A percentile compares a stretch with the other conserved stretches of the same genome.
These are phyloP conservation scores for Kradibia gibbosae DNA, from an alignment of 1,140 invertebrate species.

Conservation along the genomic window DNA sequence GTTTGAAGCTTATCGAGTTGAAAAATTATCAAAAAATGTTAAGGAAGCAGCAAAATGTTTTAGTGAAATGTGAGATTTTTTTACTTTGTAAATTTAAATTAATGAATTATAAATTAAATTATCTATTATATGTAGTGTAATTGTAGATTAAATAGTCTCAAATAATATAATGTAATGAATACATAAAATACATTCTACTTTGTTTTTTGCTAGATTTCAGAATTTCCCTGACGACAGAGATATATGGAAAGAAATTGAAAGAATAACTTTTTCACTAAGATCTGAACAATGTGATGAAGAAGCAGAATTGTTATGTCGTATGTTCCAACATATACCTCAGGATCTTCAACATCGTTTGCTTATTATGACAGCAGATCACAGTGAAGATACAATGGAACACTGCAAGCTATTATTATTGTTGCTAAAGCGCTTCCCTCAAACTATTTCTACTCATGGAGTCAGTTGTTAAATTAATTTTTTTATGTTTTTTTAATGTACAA, in stretches of 20 bases:
- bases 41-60: constrained; percentile 89
- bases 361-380: constrained; percentile 86
- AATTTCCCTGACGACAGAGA: constrained; percentile 77
- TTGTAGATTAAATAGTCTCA: constrained; percentile 9
- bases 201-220: constrained; percentile 71
- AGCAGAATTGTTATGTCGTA: constrained; percentile 75
- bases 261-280: constrained; percentile 82
- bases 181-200: constrained; percentile 9
- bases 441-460: constrained; percentile 84
- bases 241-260: constrained; percentile 86
- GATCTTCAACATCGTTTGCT: constrained; percentile 85
- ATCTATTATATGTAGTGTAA: constrained; percentile 1
- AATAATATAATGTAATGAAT: constrained; percentile 1
- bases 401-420: constrained; percentile 85
- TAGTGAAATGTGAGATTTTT: constrained; percentile 75
- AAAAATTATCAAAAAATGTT: constrained; percentile 84
- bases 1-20: constrained; percentile 87
- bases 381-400: constrained; percentile 90
- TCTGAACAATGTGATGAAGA: constrained; percentile 74
- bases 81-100: constrained; percentile 20
- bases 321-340: constrained; percentile 79
- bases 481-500: constrained; percentile 33
- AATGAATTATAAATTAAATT: background rate
- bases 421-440: constrained; percentile 85
- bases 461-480: constrained; percentile 57